Conservation (phyloP, 2,113 vertebrate species). For the Solenodon paradoxus region DNA sequence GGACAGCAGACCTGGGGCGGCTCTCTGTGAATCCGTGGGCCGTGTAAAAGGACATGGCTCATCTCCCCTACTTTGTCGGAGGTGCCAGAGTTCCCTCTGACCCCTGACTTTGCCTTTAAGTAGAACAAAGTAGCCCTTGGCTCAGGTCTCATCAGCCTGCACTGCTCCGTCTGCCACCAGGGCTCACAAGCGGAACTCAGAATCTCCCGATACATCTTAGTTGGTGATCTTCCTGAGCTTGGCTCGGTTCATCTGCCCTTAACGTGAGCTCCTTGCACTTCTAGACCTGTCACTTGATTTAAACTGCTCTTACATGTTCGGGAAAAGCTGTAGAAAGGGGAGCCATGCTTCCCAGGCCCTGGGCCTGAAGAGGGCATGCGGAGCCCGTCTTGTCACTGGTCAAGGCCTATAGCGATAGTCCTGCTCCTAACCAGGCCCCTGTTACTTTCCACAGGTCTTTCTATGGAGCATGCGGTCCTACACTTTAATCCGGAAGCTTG, state of each 20-base stretch:
- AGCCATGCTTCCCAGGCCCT: not conserved
- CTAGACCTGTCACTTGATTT: not conserved
- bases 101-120: not conserved
- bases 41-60: not conserved
- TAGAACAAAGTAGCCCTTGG: not conserved
- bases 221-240: not conserved
- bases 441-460: constrained; percentile 85
- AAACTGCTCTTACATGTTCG: fast-evolving
- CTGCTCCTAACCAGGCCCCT: not conserved
- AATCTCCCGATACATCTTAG: not conserved
- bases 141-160: not conserved
- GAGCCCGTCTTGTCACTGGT: too few species aligned
- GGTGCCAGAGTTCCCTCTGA: not conserved
- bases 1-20: not conserved
- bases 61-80: not conserved
- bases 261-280: not conserved
- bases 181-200: not conserved
- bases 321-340: not conserved
- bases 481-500: constrained; percentile 92
- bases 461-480: constrained; percentile 97
- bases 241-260: not conserved
- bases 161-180: not conserved
- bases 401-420: fast-evolving
- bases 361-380: not conserved
- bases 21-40: not conserved